Percentiles rank a stretch among this genome's conserved stretches.
Evolutionary conservation across 2,797 vertebrate genomes (phyloP).

Genomic region (Gambusia yucatana): DNA sequence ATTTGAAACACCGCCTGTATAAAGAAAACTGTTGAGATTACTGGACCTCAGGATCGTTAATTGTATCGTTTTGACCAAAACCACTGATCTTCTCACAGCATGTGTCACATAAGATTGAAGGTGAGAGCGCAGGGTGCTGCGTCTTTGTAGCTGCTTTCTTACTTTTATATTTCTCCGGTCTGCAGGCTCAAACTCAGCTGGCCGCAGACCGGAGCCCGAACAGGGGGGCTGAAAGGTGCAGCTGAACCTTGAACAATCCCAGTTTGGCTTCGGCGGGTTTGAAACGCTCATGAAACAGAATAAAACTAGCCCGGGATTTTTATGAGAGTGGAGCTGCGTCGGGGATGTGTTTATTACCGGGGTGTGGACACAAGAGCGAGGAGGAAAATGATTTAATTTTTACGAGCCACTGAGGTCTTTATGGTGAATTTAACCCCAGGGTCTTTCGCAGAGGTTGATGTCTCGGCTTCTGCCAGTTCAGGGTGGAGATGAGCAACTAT

Average conservation of each 20-base stretch:
- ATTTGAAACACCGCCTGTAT: background rate
- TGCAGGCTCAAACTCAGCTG: conserved; percentile 37
- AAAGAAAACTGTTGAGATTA: background rate
- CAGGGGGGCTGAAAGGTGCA: conserved; percentile 38
- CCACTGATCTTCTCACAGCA: conserved; percentile 25
- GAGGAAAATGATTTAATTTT: conserved; percentile 56
- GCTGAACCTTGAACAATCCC: conserved; percentile 52
- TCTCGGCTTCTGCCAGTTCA: conserved; percentile 50
- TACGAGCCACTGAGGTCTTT: conserved; percentile 70
- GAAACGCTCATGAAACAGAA: conserved; percentile 58
- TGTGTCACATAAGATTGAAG: conserved; percentile 29
- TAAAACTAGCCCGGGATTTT: conserved; percentile 62
- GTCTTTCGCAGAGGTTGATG: conserved; percentile 56
- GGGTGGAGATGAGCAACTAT: conserved; percentile 72
- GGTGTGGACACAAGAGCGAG: conserved; percentile 53
- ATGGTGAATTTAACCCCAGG: conserved; percentile 65
- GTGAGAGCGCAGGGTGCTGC: conserved; percentile 19
- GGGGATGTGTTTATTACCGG: conserved; percentile 70
- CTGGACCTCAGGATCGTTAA: conserved; percentile 19
- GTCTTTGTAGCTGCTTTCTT: conserved; percentile 25
- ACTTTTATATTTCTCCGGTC: conserved; percentile 17
- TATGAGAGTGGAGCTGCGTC: conserved; percentile 35
- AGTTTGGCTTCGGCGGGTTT: conserved; percentile 58
- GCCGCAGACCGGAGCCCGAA: conserved; percentile 36
- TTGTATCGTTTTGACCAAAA: conserved; percentile 25